Conservation (phyloP, 2,888 invertebrate species). For the Heliconius aoede region DNA sequence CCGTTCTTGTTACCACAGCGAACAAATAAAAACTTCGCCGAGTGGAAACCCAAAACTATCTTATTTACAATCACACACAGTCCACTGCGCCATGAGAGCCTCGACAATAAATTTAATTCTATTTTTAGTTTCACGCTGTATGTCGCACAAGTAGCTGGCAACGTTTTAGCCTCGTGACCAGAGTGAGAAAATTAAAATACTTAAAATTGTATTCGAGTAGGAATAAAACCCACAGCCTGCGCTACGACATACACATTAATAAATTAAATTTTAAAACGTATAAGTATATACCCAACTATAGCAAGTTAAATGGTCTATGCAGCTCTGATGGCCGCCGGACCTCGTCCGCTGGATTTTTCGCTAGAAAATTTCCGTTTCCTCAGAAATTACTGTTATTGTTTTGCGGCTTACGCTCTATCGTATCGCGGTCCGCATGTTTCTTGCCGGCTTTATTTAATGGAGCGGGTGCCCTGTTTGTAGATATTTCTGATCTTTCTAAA, state of each 20-base stretch:
- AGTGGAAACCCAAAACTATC: too few species aligned
- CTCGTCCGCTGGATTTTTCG: constrained; percentile 71
- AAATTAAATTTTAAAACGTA: constrained; percentile 23
- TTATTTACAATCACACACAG: too few species aligned
- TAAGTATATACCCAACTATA: constrained; percentile 66
- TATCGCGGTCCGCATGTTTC: constrained; percentile 47
- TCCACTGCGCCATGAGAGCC: too few species aligned
- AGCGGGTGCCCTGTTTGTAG: constrained; percentile 16
- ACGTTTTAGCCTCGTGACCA: too few species aligned
- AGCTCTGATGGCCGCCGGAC: constrained; percentile 68
- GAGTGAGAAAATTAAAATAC: too few species aligned
- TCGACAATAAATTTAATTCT: too few species aligned
- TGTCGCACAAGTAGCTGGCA: too few species aligned
- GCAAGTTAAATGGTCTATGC: constrained; percentile 80
- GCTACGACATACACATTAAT: constrained; percentile 26
- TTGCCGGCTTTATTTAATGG: constrained; percentile 43
- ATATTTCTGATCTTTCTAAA: not conserved
- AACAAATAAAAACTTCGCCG: too few species aligned
- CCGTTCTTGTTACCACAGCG: too few species aligned
- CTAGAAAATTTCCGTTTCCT: constrained; percentile 70
- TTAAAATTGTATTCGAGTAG: too few species aligned
- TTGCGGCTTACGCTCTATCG: constrained; percentile 51
- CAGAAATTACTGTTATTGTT: constrained; percentile 74
- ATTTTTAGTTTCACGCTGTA: too few species aligned
- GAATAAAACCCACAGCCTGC: too few species aligned